phyloP scores from a whole-genome alignment of 2,113 vertebrate genomes.

The Varanus salvator region DNA sequence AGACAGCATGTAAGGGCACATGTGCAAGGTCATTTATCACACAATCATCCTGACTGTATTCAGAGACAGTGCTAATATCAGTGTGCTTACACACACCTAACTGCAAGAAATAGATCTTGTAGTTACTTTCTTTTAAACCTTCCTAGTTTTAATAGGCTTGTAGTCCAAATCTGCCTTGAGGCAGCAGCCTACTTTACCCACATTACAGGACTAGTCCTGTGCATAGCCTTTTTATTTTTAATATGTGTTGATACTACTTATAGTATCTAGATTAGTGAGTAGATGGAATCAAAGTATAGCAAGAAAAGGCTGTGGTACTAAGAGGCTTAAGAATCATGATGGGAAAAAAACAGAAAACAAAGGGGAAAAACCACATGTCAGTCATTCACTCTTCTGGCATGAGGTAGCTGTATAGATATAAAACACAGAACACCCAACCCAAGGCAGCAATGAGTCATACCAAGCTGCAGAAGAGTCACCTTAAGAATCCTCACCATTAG shows the following conservation, averaged over 20 bases:
- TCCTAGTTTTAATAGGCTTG: neutral
- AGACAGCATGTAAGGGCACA: neutral
- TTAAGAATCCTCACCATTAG: neutral
- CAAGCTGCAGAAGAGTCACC: neutral
- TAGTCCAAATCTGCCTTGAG: neutral
- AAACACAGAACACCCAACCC: neutral
- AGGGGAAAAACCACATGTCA: neutral
- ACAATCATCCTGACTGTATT: neutral
- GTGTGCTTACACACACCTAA: neutral
- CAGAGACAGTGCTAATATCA: neutral
- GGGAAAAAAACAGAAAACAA: no score
- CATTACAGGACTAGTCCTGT: no score
- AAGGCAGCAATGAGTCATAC: neutral
- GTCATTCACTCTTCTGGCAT: neutral
- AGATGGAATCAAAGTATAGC: constrained; percentile 1
- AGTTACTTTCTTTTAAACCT: neutral
- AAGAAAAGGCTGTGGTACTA: neutral
- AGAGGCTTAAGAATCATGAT: neutral
- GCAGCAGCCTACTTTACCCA: neutral
- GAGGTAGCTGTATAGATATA: neutral
- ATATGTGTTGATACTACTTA: neutral
- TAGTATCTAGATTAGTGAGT: neutral
- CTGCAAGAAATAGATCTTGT: neutral
- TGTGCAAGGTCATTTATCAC: no score
- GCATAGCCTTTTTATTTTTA: neutral